Percentiles rank a stretch among this genome's conserved stretches.
Conservation (phyloP, 92 coral and sea anemone genomes). For the Porites evermanni region DNA sequence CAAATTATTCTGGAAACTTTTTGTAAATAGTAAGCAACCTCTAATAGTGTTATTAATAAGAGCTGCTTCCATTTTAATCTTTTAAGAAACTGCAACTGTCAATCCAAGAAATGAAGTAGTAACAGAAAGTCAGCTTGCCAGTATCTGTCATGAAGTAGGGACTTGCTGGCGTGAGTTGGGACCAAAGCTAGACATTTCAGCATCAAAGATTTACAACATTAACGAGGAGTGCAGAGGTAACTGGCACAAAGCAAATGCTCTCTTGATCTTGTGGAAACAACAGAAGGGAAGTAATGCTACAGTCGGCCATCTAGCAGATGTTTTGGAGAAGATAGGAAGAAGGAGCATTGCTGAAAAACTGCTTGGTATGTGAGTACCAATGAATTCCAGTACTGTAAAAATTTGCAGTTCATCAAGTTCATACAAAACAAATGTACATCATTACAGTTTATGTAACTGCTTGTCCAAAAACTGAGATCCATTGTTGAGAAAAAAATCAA, state of each 20-base stretch:
- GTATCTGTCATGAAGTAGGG: conserved; percentile 78
- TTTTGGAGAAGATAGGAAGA: conserved; percentile 66
- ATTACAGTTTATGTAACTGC: too few relatives aligned
- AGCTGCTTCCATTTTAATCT: too few relatives aligned
- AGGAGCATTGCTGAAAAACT: conserved; percentile 78
- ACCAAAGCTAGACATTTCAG: conserved; percentile 61
- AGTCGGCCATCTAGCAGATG: conserved; percentile 62
- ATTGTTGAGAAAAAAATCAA: too few relatives aligned
- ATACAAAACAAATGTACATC: too few relatives aligned
- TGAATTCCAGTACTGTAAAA: too few relatives aligned
- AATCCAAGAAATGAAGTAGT: conserved; percentile 41
- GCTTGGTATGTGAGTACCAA: conserved; percentile 39
- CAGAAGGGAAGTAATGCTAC: conserved; percentile 69
- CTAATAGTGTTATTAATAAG: too few relatives aligned
- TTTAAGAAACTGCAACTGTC: neutral
- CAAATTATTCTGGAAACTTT: too few relatives aligned
- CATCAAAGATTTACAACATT: conserved; percentile 71
- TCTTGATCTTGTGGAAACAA: conserved; percentile 76
- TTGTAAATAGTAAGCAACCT: too few relatives aligned
- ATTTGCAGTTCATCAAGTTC: too few relatives aligned
- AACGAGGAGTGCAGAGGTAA: conserved; percentile 65
- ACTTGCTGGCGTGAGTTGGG: conserved; percentile 84
- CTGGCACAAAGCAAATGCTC: conserved; percentile 74
- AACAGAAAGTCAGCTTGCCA: conserved; percentile 63
- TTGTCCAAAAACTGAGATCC: too few relatives aligned